Conservation (phyloP, 2,113 vertebrate species). For the Anser brachyrhynchus region DNA sequence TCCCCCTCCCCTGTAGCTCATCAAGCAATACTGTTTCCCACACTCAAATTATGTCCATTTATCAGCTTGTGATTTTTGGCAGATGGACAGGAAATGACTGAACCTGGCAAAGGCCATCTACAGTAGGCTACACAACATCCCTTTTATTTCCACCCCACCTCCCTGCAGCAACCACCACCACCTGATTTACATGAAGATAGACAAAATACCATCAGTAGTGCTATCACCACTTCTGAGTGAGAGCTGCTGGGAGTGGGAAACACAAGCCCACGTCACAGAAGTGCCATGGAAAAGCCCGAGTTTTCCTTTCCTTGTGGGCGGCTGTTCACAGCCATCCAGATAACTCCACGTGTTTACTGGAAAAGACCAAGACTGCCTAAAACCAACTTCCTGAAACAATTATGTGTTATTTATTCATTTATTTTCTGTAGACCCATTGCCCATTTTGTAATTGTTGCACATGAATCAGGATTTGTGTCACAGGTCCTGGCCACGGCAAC, state of each 20-base stretch:
- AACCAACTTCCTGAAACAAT: conserved; percentile 66
- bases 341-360: conserved; percentile 54
- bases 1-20: conserved; percentile 64
- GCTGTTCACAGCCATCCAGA: conserved; percentile 36
- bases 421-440: not conserved
- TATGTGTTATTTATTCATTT: not conserved
- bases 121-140: conserved; percentile 67
- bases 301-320: conserved; percentile 47
- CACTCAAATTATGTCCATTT: conserved; percentile 77
- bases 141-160: conserved; percentile 66
- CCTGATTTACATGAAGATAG: conserved; percentile 68
- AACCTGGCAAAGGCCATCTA: conserved; percentile 75
- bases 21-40: conserved; percentile 81
- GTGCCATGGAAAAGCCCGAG: not conserved
- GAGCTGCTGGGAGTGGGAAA: conserved; percentile 38
- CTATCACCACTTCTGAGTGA: conserved; percentile 15
- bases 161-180: conserved; percentile 25
- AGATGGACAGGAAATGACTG: conserved; percentile 87
- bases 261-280: conserved; percentile 62
- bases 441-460: conserved; percentile 44
- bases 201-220: conserved; percentile 65
- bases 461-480: conserved; percentile 56
- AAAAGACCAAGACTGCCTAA: conserved; percentile 48
- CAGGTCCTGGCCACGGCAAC: conserved; percentile 1
- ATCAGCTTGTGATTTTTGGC: conserved; percentile 90